These are phyloP conservation scores for Epinephelus awoara DNA, from an alignment of 2,797 vertebrate species.

Conservation along the genomic window DNA sequence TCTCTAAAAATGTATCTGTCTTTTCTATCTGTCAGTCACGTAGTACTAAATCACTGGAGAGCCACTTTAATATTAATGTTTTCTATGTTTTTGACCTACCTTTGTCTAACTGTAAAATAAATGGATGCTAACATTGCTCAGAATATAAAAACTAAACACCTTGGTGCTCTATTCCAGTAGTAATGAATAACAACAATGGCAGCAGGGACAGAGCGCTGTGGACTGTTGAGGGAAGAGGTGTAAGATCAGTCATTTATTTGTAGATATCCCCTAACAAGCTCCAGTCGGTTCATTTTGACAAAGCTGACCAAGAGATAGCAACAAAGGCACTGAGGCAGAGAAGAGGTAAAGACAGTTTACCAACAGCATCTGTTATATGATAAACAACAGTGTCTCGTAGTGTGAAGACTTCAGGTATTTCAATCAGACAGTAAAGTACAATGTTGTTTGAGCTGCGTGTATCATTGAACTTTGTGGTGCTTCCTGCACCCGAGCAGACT, in stretches of 20 bases:
- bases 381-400: neutral
- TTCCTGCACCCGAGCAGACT: constrained; percentile 19
- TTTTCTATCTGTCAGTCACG: too few relatives aligned
- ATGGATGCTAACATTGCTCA: neutral
- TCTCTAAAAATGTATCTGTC: too few relatives aligned
- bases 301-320: constrained; percentile 22
- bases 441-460: constrained; percentile 20
- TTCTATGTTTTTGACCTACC: neutral
- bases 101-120: neutral
- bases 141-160: neutral
- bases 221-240: neutral
- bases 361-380: neutral
- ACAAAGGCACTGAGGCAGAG: neutral
- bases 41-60: constrained; percentile 1
- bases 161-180: neutral
- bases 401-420: constrained; percentile 25
- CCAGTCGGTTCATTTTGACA: constrained; percentile 18
- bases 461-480: constrained; percentile 11
- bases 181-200: constrained; percentile 20
- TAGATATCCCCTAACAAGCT: constrained; percentile 20
- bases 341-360: constrained; percentile 1
- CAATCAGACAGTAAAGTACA: constrained; percentile 44
- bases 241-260: constrained; percentile 40
- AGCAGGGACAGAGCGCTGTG: constrained; percentile 13
- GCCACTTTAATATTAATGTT: neutral